These are phyloP conservation scores for Paratilapia polleni DNA, from an alignment of 2,113 vertebrate species.

Conservation along the genomic window DNA sequence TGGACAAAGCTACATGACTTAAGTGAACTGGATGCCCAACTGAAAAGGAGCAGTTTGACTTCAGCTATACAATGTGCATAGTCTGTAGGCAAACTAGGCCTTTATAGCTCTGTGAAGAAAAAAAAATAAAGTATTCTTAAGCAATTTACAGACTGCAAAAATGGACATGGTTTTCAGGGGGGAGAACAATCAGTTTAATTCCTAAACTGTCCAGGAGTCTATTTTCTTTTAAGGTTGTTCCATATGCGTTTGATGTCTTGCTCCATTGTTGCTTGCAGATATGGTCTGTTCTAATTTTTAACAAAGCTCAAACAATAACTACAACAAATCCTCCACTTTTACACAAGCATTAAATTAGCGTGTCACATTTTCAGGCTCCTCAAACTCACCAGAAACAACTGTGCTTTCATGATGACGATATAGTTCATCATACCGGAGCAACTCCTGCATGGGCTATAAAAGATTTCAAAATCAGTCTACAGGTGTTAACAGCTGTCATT, in stretches of 20 bases:
- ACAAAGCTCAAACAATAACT: constrained; percentile 24
- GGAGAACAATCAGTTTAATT: neutral
- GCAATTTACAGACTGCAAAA: constrained; percentile 62
- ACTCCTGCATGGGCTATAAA: constrained; percentile 59
- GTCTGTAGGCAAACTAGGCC: constrained; percentile 46
- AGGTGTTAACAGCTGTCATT: constrained; percentile 47
- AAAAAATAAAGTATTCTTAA: constrained; percentile 65
- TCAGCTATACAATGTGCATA: constrained; percentile 43
- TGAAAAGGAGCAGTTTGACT: constrained; percentile 42
- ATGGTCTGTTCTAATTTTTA: constrained; percentile 27
- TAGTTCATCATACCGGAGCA: constrained; percentile 27
- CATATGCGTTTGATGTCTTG: constrained; percentile 13
- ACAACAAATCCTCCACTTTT: constrained; percentile 28
- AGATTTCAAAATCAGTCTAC: constrained; percentile 35
- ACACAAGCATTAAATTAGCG: constrained; percentile 46
- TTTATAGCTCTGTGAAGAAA: constrained; percentile 13
- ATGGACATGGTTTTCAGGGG: neutral
- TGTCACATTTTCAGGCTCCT: constrained; percentile 77
- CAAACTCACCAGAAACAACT: constrained; percentile 73
- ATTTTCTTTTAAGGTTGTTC: neutral
- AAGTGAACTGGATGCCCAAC: constrained; percentile 33
- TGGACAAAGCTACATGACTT: constrained; percentile 29
- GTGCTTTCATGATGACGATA: constrained; percentile 79
- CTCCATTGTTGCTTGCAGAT: neutral
- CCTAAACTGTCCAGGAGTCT: neutral